Evolutionary conservation across 2,888 invertebrate species (phyloP).

Genomic region (Nomada fabriciana): DNA sequence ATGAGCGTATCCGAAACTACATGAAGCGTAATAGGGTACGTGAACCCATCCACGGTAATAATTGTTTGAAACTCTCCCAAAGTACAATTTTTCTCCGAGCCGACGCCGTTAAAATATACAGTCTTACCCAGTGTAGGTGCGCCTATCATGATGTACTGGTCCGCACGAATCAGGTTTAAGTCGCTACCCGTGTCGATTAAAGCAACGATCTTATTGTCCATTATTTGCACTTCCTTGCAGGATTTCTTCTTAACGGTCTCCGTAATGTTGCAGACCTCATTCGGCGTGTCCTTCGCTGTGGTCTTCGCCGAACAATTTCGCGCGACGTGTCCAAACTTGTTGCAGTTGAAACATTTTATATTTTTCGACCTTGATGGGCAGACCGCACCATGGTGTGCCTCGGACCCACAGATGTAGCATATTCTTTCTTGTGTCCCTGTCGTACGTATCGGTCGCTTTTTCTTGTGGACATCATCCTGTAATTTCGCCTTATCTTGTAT

Average conservation of each 20-base stretch:
- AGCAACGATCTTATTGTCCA: neutral
- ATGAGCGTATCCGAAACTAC: neutral
- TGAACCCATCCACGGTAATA: neutral
- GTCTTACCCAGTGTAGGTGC: conserved; percentile 30
- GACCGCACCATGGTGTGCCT: neutral
- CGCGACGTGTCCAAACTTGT: neutral
- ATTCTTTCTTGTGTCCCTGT: neutral
- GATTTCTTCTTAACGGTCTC: neutral
- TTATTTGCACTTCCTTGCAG: conserved; percentile 2
- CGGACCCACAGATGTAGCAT: neutral
- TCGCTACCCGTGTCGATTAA: conserved; percentile 32
- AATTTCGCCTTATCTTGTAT: neutral
- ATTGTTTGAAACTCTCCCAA: neutral
- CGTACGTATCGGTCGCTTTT: neutral
- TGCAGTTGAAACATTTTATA: conserved; percentile 18
- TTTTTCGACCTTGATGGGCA: neutral
- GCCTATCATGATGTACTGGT: conserved; percentile 45
- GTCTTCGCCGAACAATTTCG: neutral
- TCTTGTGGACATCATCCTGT: neutral
- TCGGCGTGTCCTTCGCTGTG: neutral
- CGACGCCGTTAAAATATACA: conserved; percentile 21
- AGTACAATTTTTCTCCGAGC: neutral
- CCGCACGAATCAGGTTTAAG: conserved; percentile 37
- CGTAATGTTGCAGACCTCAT: neutral
- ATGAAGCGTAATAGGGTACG: neutral